Evolutionary conservation across 30 jellyfish, hydroid and myxozoan species (phyloP), one percentile per base, ranked within the genome.

Genomic region (Cassiopea xamachana): DNA sequence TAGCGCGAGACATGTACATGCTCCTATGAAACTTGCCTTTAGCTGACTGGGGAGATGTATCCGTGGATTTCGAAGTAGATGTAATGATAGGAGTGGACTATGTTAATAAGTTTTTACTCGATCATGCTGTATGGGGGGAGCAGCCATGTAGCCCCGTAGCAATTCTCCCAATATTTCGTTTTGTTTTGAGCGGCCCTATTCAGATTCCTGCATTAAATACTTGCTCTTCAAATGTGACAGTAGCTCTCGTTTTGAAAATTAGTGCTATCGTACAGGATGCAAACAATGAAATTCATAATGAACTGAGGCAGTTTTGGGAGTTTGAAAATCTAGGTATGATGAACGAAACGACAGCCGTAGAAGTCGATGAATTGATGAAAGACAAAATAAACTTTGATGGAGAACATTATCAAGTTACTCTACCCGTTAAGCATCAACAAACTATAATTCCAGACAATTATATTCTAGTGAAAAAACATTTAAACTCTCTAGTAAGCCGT

Each of bases 221-320:
- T 16, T 49, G 69, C 69, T n/a, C 90, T 16, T 81, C 90, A 60
- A 81, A 81, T 68, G 27, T 81, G 7, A 81, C 90, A 4, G 68
- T 81, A 5, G 80, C 81, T 48, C 91, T 67, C 51, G 84, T 71
- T 45, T 46, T 83, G 55, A 68, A 70, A 67, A 70, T 48, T 15
- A 84, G 48, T 48, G 73, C 59, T 7, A 48, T 46, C 13, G 10
- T 70, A 10, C 19, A 67, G 1, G 77, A 83, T 12, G 43, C 71
- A 19, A 49, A 69, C 12, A 47, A 8, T 68, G 44, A 60, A 1
- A 5, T 67, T 44, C 45, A 47, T 7, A 49, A 27, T 2, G 49
- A 83, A 68, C 17, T 83, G 44, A 83, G 69, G 58, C 5, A 47
- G 55, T 83, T 83, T 83, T 83, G 91, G 91, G 75, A 83, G 8